These are phyloP conservation scores for Drosophila virilis DNA, from an alignment of 1,140 invertebrate species.

Conservation along the genomic window DNA sequence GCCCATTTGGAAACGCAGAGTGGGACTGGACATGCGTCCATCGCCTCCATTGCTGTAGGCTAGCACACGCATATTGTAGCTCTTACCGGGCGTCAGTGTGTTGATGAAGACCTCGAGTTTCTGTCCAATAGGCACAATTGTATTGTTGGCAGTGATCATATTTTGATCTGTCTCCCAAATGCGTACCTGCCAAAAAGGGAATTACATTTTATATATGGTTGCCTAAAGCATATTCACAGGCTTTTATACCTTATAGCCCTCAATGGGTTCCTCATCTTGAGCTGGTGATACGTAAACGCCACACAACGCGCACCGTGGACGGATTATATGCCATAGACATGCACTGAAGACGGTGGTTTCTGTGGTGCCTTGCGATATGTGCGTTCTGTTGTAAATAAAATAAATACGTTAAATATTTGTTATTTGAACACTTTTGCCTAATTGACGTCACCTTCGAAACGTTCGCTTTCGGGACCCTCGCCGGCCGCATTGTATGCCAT, in stretches of 20 bases:
- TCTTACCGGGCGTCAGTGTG: slow-evolving; percentile 92
- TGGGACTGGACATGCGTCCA: slow-evolving; percentile 97
- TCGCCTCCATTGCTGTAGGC: slow-evolving; percentile 97
- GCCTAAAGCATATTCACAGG: too few species aligned
- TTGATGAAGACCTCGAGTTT: slow-evolving; percentile 91
- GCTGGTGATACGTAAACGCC: slow-evolving; percentile 96
- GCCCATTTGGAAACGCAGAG: slow-evolving; percentile 94
- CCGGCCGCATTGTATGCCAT: slow-evolving; percentile 98
- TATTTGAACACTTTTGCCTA: not conserved
- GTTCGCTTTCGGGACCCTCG: slow-evolving; percentile 96
- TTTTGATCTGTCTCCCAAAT: slow-evolving; percentile 97
- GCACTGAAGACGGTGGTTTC: slow-evolving; percentile 95
- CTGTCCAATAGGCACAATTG: slow-evolving; percentile 89
- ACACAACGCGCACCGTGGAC: slow-evolving; percentile 93
- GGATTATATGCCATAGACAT: slow-evolving; percentile 92
- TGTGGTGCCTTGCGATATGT: slow-evolving; percentile 96
- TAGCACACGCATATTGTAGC: slow-evolving; percentile 94
- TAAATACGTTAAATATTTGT: not conserved
- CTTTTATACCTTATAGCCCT: slow-evolving; percentile 91
- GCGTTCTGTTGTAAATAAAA: slow-evolving; percentile 86
- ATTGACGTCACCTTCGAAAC: slow-evolving; percentile 87
- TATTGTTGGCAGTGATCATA: slow-evolving; percentile 95
- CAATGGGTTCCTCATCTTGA: slow-evolving; percentile 95
- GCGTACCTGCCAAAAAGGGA: slow-evolving; percentile 86
- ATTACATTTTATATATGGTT: not conserved